Evolutionary conservation across 2,888 invertebrate genomes (phyloP).

Genomic region (Drosophila fulvimacula): DNA sequence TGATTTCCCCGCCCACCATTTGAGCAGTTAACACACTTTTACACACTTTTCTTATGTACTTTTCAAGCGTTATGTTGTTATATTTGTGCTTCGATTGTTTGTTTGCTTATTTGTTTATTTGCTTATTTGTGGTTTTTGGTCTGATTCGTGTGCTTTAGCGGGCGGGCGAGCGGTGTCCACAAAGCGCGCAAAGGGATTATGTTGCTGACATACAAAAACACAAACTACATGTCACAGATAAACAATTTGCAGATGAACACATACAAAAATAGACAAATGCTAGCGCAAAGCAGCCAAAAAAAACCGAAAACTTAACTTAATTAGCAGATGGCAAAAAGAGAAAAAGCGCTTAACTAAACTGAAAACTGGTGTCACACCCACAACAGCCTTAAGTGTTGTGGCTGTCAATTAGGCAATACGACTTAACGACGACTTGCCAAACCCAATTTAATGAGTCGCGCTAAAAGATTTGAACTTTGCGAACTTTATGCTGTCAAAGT

Average conservation of each 20-base stretch:
- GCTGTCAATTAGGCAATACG: constrained; percentile 29
- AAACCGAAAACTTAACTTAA: constrained; percentile 17
- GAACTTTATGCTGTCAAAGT: constrained; percentile 40
- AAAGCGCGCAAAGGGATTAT: constrained; percentile 29
- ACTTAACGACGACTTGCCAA: constrained; percentile 21
- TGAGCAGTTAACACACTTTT: constrained; percentile 16
- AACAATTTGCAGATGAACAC: constrained; percentile 15
- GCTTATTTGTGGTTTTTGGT: constrained; percentile 10
- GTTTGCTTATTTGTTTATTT: constrained; percentile 14
- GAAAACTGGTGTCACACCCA: constrained; percentile 38
- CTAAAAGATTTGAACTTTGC: constrained; percentile 40
- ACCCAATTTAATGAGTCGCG: constrained; percentile 23
- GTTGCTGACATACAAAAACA: constrained; percentile 16
- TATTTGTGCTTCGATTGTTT: constrained; percentile 5
- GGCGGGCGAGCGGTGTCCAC: constrained; percentile 17
- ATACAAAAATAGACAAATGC: constrained; percentile 11
- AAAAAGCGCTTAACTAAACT: constrained; percentile 11
- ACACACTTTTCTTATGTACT: not conserved
- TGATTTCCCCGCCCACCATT: not conserved
- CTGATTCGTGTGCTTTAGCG: constrained; percentile 31
- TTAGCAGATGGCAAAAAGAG: constrained; percentile 21
- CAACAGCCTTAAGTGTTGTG: constrained; percentile 14
- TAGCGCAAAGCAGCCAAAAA: constrained; percentile 23
- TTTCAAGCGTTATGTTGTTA: constrained; percentile 9
- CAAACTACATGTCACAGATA: constrained; percentile 9